These are phyloP conservation scores for Lithophane semibrunnea DNA, from an alignment of 2,888 invertebrate species.

Conservation along the genomic window DNA sequence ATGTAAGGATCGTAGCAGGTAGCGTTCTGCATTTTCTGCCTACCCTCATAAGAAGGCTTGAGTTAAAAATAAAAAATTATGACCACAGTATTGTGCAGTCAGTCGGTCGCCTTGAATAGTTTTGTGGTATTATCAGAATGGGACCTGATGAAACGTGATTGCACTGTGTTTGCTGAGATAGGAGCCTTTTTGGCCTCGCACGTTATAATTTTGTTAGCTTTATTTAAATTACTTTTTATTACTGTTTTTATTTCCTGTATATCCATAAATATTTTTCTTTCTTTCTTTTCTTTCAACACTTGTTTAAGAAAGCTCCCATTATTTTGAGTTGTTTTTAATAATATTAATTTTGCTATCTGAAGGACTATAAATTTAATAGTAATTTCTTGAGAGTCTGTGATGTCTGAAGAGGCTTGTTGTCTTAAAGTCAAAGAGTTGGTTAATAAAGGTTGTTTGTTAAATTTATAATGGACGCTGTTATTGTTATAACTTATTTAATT, in stretches of 20 bases:
- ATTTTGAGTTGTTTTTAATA: conserved; percentile 1
- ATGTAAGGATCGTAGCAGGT: too few species aligned
- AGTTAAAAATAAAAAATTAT: conserved; percentile 1
- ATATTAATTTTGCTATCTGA: background rate
- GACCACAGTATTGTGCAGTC: background rate
- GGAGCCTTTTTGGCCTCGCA: too few species aligned
- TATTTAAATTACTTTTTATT: too few species aligned
- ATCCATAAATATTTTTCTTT: too few species aligned
- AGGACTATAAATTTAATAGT: background rate
- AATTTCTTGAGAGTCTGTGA: conserved; percentile 2
- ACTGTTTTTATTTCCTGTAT: too few species aligned
- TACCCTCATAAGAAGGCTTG: too few species aligned
- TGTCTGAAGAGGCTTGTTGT: background rate
- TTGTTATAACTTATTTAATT: background rate
- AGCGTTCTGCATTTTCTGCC: too few species aligned
- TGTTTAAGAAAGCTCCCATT: background rate
- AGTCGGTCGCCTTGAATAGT: background rate
- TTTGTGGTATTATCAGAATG: background rate
- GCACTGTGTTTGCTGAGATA: background rate
- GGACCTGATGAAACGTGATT: background rate
- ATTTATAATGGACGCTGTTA: background rate
- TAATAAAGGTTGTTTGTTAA: conserved; percentile 1
- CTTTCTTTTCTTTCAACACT: background rate
- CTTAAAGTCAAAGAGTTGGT: conserved; percentile 1
- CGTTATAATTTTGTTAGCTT: too few species aligned